A percentile compares a stretch with the other conserved stretches of the same genome.
Evolutionary conservation across 37 sponge, comb jelly and placozoan species (phyloP).

Genomic region (Corticium candelabrum): DNA sequence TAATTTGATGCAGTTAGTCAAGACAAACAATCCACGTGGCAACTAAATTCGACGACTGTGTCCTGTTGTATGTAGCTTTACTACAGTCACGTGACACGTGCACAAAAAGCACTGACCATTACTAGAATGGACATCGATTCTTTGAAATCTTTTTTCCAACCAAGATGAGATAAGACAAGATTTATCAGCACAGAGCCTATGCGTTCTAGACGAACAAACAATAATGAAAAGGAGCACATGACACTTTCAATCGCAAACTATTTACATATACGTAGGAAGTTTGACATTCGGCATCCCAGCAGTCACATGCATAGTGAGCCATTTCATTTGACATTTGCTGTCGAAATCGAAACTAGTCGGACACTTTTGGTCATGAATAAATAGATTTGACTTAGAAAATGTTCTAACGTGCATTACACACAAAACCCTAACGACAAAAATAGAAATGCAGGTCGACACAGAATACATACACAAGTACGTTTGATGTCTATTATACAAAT

Average conservation of each 20-base stretch:
- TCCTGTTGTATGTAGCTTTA: no score
- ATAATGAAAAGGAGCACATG: no score
- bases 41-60: no score
- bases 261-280: conserved; percentile 48
- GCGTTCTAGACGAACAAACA: no score
- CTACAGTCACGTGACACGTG: no score
- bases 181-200: no score
- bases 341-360: conserved; percentile 74
- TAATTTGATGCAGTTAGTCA: no score
- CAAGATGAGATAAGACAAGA: no score
- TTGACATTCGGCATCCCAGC: conserved; percentile 98
- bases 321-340: conserved; percentile 95
- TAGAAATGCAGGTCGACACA: no score
- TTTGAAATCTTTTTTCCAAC: conserved; percentile 44
- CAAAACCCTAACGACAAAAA: conserved; percentile 38
- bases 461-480: no score
- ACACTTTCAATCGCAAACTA: no score
- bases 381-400: conserved; percentile 81
- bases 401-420: conserved; percentile 76
- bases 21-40: neutral
- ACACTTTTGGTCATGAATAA: conserved; percentile 59
- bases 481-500: no score
- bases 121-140: conserved; percentile 52
- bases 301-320: conserved; percentile 99
- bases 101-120: neutral